Conservation (phyloP, 2,113 vertebrate genomes). For the Oryzias woworae region DNA sequence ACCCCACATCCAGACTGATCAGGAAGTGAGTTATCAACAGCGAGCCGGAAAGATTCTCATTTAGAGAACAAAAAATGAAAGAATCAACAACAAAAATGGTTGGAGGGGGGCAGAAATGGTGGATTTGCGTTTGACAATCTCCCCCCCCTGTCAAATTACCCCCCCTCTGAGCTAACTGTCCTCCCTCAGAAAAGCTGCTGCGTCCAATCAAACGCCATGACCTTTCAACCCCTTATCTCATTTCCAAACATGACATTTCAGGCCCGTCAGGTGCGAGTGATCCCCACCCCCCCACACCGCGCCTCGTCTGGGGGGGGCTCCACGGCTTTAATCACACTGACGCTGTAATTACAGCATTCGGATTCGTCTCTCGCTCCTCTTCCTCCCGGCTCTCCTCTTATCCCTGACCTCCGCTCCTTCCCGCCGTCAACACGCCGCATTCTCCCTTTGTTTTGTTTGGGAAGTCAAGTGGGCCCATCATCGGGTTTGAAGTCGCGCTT, state of each 20-base stretch:
- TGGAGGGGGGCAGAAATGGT: slow-evolving; percentile 22
- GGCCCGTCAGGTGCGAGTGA: slow-evolving; percentile 49
- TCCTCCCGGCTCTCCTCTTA: slow-evolving; percentile 29
- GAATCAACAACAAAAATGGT: not conserved
- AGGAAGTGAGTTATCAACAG: too few species aligned
- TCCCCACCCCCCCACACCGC: slow-evolving; percentile 16
- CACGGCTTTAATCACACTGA: slow-evolving; percentile 57
- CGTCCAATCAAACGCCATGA: slow-evolving; percentile 59
- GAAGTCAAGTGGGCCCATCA: slow-evolving; percentile 73
- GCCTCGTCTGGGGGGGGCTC: slow-evolving; percentile 6
- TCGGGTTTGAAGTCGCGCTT: slow-evolving; percentile 64
- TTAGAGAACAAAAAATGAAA: not conserved
- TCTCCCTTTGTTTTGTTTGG: slow-evolving; percentile 52
- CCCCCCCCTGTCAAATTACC: slow-evolving; percentile 61
- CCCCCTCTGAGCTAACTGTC: slow-evolving; percentile 33
- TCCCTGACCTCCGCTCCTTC: slow-evolving; percentile 70
- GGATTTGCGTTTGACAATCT: slow-evolving; percentile 47
- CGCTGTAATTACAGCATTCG: slow-evolving; percentile 55
- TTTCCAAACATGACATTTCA: slow-evolving; percentile 56
- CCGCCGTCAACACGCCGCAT: slow-evolving; percentile 67
- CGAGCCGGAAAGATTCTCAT: too few species aligned
- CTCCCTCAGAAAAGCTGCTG: slow-evolving; percentile 41
- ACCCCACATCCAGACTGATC: slow-evolving; percentile 21
- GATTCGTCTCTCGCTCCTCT: slow-evolving; percentile 27
- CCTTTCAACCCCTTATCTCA: slow-evolving; percentile 62